Evolutionary conservation across 2,888 invertebrate species (phyloP).

Genomic region (Chrysomela aeneicollis): DNA sequence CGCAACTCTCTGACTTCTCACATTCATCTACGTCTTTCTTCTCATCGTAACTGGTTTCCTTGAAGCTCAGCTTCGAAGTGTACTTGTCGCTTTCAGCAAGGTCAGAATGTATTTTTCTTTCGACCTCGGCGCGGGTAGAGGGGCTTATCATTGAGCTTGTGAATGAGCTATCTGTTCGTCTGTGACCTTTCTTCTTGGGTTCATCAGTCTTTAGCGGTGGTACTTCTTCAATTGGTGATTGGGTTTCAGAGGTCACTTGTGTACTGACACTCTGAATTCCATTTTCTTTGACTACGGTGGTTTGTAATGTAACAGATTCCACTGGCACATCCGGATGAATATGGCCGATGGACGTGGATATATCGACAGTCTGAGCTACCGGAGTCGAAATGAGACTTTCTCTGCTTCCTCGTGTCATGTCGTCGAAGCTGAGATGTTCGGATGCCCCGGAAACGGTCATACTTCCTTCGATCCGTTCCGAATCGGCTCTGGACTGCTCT

Average conservation of each 20-base stretch:
- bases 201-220: constrained; percentile 44
- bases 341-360: constrained; percentile 58
- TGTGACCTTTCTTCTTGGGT: constrained; percentile 63
- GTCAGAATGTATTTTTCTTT: constrained; percentile 52
- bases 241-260: constrained; percentile 65
- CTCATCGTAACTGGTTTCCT: constrained; percentile 61
- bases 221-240: constrained; percentile 45
- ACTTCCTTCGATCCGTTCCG: constrained; percentile 60
- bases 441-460: constrained; percentile 61
- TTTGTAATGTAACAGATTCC: constrained; percentile 65
- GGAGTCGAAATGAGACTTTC: constrained; percentile 52
- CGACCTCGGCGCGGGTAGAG: constrained; percentile 43
- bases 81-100: constrained; percentile 59
- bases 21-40: constrained; percentile 62
- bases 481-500: constrained; percentile 60
- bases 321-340: constrained; percentile 52
- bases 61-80: constrained; percentile 55
- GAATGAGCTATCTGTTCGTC: constrained; percentile 66
- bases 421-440: constrained; percentile 61
- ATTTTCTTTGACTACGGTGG: constrained; percentile 62
- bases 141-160: constrained; percentile 48
- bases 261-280: constrained; percentile 65
- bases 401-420: constrained; percentile 50
- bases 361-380: constrained; percentile 52
- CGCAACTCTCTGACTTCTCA: constrained; percentile 58